Evolutionary conservation across 2,888 invertebrate species (phyloP).

Genomic region (Priocnemis perturbator): DNA sequence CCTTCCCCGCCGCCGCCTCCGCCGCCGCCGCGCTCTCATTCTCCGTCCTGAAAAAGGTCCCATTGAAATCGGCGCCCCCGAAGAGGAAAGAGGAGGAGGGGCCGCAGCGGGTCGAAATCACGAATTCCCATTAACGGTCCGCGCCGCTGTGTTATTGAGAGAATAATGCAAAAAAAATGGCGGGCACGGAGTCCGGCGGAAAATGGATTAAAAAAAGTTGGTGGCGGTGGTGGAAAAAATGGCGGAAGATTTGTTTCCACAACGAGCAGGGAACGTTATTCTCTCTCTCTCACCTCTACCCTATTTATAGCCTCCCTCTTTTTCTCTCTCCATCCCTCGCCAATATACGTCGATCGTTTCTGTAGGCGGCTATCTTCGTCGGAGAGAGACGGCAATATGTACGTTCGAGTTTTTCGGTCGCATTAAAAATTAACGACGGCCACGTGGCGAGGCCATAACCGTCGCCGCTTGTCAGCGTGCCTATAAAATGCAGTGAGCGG

Average conservation of each 20-base stretch:
- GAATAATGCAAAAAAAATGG: conserved; percentile 30
- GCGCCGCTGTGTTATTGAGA: conserved; percentile 33
- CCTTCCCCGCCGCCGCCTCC: not conserved
- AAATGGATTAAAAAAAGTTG: conserved; percentile 15
- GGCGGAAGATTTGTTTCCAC: too few species aligned
- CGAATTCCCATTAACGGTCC: conserved; percentile 51
- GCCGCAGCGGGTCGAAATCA: conserved; percentile 49
- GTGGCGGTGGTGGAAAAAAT: not conserved
- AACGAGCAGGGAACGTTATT: too few species aligned
- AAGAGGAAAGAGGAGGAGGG: conserved; percentile 16
- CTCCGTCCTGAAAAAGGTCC: conserved; percentile 15
- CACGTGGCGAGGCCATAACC: conserved; percentile 33
- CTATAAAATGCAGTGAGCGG: conserved; percentile 28
- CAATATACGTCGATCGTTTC: conserved; percentile 10
- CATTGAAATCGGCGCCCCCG: conserved; percentile 30
- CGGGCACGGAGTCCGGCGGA: not conserved
- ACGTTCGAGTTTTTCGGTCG: conserved; percentile 18
- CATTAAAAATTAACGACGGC: conserved; percentile 56
- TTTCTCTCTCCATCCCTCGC: not conserved
- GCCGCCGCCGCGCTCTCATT: not conserved
- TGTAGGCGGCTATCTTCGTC: conserved; percentile 1
- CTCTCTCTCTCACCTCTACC: not conserved
- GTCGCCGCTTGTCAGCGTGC: conserved; percentile 32
- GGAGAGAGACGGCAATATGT: too few species aligned
- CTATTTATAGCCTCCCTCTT: not conserved